Evolutionary conservation across 2,113 vertebrate genomes (phyloP).

Genomic region (Calonectris borealis): DNA sequence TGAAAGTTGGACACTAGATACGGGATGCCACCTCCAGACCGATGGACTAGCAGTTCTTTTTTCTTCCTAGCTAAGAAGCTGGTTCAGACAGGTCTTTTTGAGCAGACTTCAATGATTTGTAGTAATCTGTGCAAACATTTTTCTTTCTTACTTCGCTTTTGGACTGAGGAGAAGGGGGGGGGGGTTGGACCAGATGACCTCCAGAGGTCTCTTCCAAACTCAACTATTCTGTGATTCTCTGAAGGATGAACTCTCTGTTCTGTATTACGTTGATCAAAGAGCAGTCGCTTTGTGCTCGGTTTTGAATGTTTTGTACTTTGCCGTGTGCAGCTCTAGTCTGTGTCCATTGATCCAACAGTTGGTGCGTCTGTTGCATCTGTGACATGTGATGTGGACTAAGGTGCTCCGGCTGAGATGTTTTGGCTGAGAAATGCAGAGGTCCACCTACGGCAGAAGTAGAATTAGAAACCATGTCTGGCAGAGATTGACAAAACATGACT

Average conservation of each 20-base stretch:
- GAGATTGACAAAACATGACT: background rate
- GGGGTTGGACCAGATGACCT: background rate
- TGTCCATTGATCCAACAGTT: background rate
- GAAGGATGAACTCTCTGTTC: background rate
- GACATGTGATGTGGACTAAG: background rate
- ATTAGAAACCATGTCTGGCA: background rate
- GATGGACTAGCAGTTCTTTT: background rate
- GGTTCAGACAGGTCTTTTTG: background rate
- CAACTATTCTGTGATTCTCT: background rate
- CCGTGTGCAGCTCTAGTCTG: fast-evolving
- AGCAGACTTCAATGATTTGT: background rate
- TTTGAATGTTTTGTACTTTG: background rate
- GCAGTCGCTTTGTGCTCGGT: background rate
- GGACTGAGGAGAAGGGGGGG: background rate
- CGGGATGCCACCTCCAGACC: background rate
- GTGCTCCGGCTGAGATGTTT: background rate
- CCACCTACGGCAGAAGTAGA: background rate
- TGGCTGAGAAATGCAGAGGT: background rate
- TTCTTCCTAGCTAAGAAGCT: background rate
- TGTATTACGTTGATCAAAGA: background rate
- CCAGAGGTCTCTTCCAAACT: background rate
- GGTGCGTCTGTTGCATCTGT: background rate
- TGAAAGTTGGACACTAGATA: background rate
- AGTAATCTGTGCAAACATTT: background rate
- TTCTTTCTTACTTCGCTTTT: background rate